Evolutionary conservation across 2,113 vertebrate genomes (phyloP), one percentile per base, ranked within the genome.

Genomic region (Oreotragus oreotragus): DNA sequence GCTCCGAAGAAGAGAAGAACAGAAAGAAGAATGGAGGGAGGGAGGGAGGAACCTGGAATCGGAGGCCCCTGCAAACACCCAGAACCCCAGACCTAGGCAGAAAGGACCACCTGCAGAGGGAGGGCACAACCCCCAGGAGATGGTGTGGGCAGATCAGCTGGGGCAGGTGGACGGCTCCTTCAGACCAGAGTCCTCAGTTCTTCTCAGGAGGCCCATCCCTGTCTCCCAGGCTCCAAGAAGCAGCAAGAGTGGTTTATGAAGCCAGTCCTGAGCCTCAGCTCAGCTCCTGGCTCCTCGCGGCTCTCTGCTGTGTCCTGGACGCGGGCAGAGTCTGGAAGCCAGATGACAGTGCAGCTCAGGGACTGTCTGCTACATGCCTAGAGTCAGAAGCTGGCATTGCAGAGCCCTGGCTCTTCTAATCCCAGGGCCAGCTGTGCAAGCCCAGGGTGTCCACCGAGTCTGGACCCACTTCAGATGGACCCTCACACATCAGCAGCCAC

Each of bases 401-500:
- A 33, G 25, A 19, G 3, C 0, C 53, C 53, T 0, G 15, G 27
- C 60, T 55, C 19, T 43, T 33, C 27, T 7, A 12, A 5, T 3
- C 43, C 45, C 51, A 43, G 57, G 27, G 33, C 21, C 8, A 5
- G 47, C 1, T 10, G 1, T 53, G 30, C 33, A 33, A 86, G 60
- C 2, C 49, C n/a, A 1, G 6, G 2, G 15, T 33, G 76, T 21
- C 43, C 16, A 2, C 1, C 0, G 14, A 36, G 39, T 14, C 6
- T 2, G 43, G 73, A 39, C 43, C 36, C 45, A 13, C 4, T 23
- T 88, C 15, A 0, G 13, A 45, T 6, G 17, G 23, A 58, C 45
- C 80, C 1, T 16, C 0, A 7, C 1, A 14, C 1, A 0, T 0
- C n/a, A 15, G 84, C 3, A 12, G 15, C 0, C 0, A 4, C 3